phyloP scores from a whole-genome alignment of 2,888 invertebrate species.

The Noctua janthina region DNA sequence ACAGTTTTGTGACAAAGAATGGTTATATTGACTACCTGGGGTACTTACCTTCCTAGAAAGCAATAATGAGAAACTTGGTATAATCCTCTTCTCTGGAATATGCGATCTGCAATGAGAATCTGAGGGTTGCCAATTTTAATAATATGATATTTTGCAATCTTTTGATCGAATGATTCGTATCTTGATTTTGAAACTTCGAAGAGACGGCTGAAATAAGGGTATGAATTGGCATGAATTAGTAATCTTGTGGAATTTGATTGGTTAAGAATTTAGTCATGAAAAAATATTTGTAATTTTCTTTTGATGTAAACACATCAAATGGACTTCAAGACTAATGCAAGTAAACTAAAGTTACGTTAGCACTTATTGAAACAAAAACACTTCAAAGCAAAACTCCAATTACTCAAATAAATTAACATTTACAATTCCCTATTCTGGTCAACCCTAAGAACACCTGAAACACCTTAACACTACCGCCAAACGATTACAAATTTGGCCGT shows the following conservation, averaged over 20 bases:
- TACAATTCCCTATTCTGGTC: slow-evolving; percentile 49
- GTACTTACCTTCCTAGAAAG: slow-evolving; percentile 85
- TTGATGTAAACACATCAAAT: neutral
- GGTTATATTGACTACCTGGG: slow-evolving; percentile 83
- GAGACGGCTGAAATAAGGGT: slow-evolving; percentile 7
- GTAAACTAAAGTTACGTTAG: neutral
- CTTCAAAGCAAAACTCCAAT: neutral
- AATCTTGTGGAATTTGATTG: slow-evolving; percentile 2
- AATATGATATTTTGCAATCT: slow-evolving; percentile 49
- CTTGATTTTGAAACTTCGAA: slow-evolving; percentile 19
- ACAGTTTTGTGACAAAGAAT: slow-evolving; percentile 79
- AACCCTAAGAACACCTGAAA: slow-evolving; percentile 80
- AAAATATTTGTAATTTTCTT: neutral
- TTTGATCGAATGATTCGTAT: slow-evolving; percentile 19
- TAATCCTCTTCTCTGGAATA: slow-evolving; percentile 87
- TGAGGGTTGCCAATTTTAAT: slow-evolving; percentile 78
- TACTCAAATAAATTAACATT: neutral
- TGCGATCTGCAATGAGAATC: slow-evolving; percentile 86
- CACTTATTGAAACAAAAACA: neutral
- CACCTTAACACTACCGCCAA: slow-evolving; percentile 76
- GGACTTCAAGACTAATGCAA: neutral
- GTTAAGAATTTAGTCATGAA: neutral
- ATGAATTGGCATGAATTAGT: slow-evolving; percentile 2
- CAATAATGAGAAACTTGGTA: slow-evolving; percentile 85
- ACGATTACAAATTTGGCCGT: slow-evolving; percentile 82